phyloP scores from a whole-genome alignment of 2,888 invertebrate genomes.

The Drosophila putrida region DNA sequence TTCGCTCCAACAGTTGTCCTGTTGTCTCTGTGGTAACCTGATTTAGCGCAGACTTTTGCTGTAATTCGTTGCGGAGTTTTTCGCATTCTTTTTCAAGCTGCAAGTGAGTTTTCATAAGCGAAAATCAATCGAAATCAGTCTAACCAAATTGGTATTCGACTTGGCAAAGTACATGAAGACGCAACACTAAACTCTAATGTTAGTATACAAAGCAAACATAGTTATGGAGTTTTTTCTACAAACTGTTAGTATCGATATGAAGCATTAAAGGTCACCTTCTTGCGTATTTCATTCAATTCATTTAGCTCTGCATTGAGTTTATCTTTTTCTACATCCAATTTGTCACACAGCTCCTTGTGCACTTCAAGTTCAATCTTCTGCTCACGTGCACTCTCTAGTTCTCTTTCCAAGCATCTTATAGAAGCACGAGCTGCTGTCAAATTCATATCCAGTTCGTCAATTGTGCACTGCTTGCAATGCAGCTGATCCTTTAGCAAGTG shows the following conservation, averaged over 20 bases:
- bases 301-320: constrained; percentile 87
- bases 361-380: constrained; percentile 88
- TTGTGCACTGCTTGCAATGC: constrained; percentile 86
- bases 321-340: constrained; percentile 90
- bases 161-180: not conserved
- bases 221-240: not conserved
- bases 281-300: constrained; percentile 85
- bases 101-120: constrained; percentile 9
- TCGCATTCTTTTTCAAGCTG: constrained; percentile 87
- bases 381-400: constrained; percentile 88
- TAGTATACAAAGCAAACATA: constrained; percentile 23
- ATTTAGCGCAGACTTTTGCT: constrained; percentile 63
- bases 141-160: not conserved
- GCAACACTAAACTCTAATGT: constrained; percentile 2
- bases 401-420: constrained; percentile 87
- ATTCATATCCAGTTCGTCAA: constrained; percentile 86
- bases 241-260: not conserved
- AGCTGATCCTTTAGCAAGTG: constrained; percentile 89
- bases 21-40: constrained; percentile 86
- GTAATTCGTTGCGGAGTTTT: constrained; percentile 83
- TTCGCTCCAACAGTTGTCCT: constrained; percentile 87
- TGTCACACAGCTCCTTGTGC: constrained; percentile 87
- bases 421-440: constrained; percentile 87
- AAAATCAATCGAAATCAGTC: not conserved
- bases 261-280: constrained; percentile 66